These are phyloP conservation scores for Hirtodrosophila duncani DNA, from an alignment of 2,888 invertebrate genomes.

Conservation along the genomic window DNA sequence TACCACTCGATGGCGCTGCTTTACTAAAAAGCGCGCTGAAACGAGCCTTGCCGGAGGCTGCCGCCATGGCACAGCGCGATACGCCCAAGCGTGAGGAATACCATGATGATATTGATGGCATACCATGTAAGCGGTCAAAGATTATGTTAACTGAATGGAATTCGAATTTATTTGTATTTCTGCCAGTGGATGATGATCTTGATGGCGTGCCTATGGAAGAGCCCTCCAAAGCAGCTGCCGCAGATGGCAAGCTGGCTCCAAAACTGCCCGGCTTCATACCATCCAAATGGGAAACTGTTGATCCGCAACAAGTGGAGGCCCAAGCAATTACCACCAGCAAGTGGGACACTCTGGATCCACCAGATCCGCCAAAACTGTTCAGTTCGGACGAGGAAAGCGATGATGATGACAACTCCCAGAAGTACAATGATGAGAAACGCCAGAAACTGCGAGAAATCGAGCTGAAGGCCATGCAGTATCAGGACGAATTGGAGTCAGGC, in stretches of 20 bases:
- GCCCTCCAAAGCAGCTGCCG: conserved; percentile 6
- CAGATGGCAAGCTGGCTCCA: conserved; percentile 43
- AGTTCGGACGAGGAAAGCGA: conserved; percentile 71
- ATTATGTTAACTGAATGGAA: fast-evolving
- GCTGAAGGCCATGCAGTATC: conserved; percentile 95
- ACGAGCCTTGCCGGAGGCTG: conserved; percentile 76
- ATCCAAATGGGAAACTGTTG: conserved; percentile 98
- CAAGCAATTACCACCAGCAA: conserved; percentile 92
- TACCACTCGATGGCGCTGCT: conserved; percentile 89
- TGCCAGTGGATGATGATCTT: conserved; percentile 85
- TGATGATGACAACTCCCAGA: conserved; percentile 78
- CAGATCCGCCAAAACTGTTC: conserved; percentile 77
- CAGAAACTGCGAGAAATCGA: conserved; percentile 93
- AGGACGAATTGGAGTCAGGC: conserved; percentile 96
- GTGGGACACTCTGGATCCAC: conserved; percentile 87
- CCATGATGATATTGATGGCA: conserved; percentile 85
- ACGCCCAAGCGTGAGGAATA: conserved; percentile 67
- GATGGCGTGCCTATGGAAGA: conserved; percentile 85
- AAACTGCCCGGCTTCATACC: conserved; percentile 87
- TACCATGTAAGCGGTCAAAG: conserved; percentile 82
- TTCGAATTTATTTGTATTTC: background rate
- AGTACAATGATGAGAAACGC: conserved; percentile 84
- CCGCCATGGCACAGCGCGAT: conserved; percentile 73
- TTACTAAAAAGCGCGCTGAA: conserved; percentile 85
- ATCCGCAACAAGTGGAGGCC: conserved; percentile 89